Evolutionary conservation across 2,113 vertebrate species (phyloP).

Genomic region (Crotophaga sulcirostris): DNA sequence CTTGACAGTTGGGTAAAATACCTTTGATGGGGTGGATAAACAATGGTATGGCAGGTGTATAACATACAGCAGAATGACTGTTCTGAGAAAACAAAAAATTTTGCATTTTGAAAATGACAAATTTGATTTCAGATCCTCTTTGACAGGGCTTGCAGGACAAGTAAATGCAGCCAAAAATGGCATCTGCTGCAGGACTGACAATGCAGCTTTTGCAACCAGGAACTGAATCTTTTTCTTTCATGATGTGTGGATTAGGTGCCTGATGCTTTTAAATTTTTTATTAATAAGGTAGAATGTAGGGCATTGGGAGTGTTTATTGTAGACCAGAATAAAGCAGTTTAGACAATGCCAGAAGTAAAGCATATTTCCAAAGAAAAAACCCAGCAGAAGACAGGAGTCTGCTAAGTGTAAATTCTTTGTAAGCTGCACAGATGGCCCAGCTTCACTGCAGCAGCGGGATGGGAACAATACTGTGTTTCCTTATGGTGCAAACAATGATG

Average conservation of each 20-base stretch:
- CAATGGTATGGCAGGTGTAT: neutral
- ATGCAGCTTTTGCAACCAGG: accelerated
- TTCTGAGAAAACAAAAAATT: neutral
- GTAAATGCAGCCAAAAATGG: neutral
- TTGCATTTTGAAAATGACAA: neutral
- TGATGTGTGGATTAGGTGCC: neutral
- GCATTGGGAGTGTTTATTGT: neutral
- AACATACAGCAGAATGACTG: neutral
- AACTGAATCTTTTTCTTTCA: neutral
- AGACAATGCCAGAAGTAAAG: neutral
- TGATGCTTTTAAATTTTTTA: neutral
- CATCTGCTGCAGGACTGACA: neutral
- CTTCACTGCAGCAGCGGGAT: neutral
- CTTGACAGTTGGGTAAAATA: neutral
- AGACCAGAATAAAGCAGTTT: neutral
- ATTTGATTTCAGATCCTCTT: neutral
- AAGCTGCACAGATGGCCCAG: neutral
- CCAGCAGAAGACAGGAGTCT: neutral
- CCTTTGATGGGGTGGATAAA: neutral
- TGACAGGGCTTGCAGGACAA: neutral
- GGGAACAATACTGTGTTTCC: neutral
- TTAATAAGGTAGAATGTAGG: neutral
- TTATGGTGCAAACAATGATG: neutral
- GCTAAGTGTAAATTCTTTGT: neutral
- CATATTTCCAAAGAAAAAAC: neutral